Percentiles rank a stretch among this genome's conserved stretches.
Evolutionary conservation across 2,113 vertebrate species (phyloP).

Genomic region (Hippolais icterina): DNA sequence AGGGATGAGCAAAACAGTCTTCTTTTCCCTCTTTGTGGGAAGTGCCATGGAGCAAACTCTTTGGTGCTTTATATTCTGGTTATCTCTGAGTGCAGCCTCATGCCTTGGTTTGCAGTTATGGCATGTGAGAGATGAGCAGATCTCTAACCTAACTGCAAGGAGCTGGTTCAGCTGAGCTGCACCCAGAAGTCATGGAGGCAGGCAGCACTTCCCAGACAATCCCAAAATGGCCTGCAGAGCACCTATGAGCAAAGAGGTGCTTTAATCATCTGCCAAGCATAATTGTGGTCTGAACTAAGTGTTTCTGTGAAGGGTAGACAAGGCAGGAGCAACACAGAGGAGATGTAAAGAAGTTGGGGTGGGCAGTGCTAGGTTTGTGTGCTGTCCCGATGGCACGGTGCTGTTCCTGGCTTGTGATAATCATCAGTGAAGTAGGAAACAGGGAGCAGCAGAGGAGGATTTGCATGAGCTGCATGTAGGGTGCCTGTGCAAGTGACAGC

Average conservation of each 20-base stretch:
- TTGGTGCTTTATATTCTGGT: neutral
- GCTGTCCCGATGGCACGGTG: fast-evolving
- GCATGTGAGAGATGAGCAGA: neutral
- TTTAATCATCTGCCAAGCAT: neutral
- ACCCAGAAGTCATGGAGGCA: neutral
- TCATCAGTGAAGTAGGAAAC: neutral
- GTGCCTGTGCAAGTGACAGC: neutral
- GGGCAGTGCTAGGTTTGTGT: neutral
- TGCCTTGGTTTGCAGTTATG: neutral
- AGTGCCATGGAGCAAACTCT: neutral
- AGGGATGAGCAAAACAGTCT: neutral
- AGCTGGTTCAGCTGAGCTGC: neutral
- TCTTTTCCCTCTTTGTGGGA: neutral
- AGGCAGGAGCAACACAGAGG: neutral
- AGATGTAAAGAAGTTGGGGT: neutral
- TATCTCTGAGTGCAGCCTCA: neutral
- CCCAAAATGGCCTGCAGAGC: neutral
- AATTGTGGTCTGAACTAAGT: neutral
- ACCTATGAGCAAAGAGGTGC: neutral
- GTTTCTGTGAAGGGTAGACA: neutral
- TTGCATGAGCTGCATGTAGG: neutral
- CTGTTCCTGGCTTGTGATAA: neutral
- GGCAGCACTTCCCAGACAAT: neutral
- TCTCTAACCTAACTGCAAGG: neutral
- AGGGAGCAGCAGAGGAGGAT: neutral